Percentiles rank a stretch among this genome's conserved stretches.
These are phyloP conservation scores for Agrilus mali DNA, from an alignment of 2,888 invertebrate species.

Conservation along the genomic window DNA sequence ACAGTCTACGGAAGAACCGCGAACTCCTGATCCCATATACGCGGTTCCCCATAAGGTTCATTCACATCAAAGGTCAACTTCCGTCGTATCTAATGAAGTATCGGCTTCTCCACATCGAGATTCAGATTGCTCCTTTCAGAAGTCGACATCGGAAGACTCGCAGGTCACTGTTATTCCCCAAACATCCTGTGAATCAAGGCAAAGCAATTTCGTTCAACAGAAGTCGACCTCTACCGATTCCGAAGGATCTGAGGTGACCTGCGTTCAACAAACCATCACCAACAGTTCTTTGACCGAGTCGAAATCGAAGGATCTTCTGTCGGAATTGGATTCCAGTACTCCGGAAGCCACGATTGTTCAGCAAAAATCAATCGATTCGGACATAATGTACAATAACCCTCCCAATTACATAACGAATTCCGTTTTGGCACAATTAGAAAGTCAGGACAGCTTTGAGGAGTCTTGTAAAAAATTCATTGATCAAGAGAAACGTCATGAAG, in stretches of 20 bases:
- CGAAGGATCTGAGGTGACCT: constrained; percentile 18
- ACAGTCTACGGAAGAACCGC: too few species aligned
- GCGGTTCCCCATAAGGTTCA: constrained; percentile 25
- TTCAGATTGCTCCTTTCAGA: constrained; percentile 1
- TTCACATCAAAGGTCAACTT: too few species aligned
- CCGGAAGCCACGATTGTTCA: constrained; percentile 28
- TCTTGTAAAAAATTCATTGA: constrained; percentile 7
- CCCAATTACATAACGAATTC: constrained; percentile 25
- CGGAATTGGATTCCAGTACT: constrained; percentile 28
- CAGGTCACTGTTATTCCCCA: constrained; percentile 23
- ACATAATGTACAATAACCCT: constrained; percentile 27
- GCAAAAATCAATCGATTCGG: constrained; percentile 29
- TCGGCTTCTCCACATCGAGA: constrained; percentile 8
- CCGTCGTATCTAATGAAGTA: not conserved
- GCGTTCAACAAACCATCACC: constrained; percentile 21
- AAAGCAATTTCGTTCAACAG: constrained; percentile 6
- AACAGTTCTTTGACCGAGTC: not conserved
- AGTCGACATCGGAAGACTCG: constrained; percentile 3
- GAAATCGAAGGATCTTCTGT: constrained; percentile 6
- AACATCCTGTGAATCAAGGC: constrained; percentile 13
- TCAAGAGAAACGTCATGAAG: constrained; percentile 2
- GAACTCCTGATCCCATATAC: not conserved
- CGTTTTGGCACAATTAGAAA: constrained; percentile 30
- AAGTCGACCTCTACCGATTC: constrained; percentile 8
- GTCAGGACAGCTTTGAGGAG: constrained; percentile 24